Percentiles rank a stretch among this genome's conserved stretches.
phyloP scores from a whole-genome alignment of 2,113 vertebrate genomes.

The Speoplatyrhinus poulsoni region DNA sequence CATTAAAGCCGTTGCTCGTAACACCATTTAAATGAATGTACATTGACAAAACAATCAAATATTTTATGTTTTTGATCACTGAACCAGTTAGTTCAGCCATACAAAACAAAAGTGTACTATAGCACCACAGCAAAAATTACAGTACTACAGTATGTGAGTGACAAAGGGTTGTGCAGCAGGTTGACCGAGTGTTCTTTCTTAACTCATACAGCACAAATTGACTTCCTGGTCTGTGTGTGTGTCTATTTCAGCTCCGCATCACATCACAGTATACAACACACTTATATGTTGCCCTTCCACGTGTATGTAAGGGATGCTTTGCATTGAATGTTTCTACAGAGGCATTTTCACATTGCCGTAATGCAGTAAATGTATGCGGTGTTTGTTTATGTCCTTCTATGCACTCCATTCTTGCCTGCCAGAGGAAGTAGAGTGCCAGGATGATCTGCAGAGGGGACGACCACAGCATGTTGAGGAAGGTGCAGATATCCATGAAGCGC shows the following conservation, averaged over 20 bases:
- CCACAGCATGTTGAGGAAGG: constrained; percentile 93
- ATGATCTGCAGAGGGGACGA: constrained; percentile 93
- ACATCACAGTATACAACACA: no score
- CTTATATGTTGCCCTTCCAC: no score
- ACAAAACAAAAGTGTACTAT: no score
- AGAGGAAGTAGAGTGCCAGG: constrained; percentile 92
- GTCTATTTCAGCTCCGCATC: no score
- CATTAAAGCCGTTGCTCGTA: neutral
- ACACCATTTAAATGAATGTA: no score
- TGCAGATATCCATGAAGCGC: constrained; percentile 87
- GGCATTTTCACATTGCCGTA: neutral
- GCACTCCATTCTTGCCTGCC: constrained; percentile 79
- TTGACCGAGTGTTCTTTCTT: neutral
- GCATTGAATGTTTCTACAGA: neutral
- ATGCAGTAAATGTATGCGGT: neutral
- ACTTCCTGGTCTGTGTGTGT: no score
- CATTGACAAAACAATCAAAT: no score
- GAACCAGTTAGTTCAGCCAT: no score
- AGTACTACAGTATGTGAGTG: neutral
- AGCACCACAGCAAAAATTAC: no score
- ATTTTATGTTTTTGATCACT: no score
- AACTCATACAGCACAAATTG: neutral
- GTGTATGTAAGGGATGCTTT: no score
- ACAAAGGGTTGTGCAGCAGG: neutral
- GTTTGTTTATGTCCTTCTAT: neutral